Conservation (phyloP, 2,797 vertebrate species). For the Cynopterus sphinx region DNA sequence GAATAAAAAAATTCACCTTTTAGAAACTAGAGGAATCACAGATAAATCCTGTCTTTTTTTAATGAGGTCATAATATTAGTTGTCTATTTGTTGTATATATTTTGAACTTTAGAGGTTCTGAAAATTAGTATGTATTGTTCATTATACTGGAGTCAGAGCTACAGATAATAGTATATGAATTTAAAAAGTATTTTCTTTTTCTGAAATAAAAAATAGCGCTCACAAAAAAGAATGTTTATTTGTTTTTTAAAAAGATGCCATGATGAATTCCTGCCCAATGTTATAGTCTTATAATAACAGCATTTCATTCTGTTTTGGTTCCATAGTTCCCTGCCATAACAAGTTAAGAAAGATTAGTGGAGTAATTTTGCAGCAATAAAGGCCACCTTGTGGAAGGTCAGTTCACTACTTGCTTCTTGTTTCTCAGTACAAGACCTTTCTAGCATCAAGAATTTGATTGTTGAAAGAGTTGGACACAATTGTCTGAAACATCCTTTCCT, state of each 20-base stretch:
- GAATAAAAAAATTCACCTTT: not conserved
- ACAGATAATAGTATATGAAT: not conserved
- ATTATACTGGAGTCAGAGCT: not conserved
- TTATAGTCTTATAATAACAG: not conserved
- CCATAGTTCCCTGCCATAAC: not conserved
- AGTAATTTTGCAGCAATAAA: not conserved
- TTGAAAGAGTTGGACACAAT: not conserved
- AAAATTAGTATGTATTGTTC: not conserved
- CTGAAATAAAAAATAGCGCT: not conserved
- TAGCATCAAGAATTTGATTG: not conserved
- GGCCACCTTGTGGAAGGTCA: not conserved
- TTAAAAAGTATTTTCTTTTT: not conserved
- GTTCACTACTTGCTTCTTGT: not conserved
- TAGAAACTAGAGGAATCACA: not conserved
- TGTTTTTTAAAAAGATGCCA: not conserved
- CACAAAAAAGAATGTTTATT: not conserved
- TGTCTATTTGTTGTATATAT: not conserved
- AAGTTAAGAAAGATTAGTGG: constrained; percentile 8
- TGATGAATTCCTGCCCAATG: not conserved
- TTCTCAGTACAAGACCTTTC: not conserved
- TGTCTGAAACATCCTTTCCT: not conserved
- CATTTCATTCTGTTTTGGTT: not conserved
- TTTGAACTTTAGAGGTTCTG: not conserved
- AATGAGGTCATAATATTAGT: not conserved
- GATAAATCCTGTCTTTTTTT: not conserved